Base-by-base conservation (phyloP, 2,113 vertebrate genomes). In the Paratilapia polleni region DNA sequence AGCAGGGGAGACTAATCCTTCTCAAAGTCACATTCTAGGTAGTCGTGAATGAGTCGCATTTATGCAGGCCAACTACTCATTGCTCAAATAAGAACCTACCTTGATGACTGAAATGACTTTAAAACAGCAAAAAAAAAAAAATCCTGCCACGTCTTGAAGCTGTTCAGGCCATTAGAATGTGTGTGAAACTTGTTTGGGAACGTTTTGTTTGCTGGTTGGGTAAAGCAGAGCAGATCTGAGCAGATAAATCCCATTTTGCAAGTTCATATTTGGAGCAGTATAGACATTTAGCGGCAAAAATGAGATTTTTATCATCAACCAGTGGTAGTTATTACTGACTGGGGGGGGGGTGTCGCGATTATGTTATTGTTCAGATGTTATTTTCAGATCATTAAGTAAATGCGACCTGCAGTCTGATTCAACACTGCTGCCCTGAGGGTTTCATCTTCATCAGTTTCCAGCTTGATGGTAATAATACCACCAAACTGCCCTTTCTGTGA, bases 1-100 rank as follows among this genome's bases (percentile, higher is more conserved):
- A 56, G 87, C 62, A n/a, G 84, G 77, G 84, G 76, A 81, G 82
- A 58, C 34, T 54, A 86, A 90, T 86, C 90, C 87, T 22, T 62
- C 84, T 81, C 77, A 89, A 82, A 88, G 87, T 89, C 88, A 89
- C 77, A 86, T 60, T 80, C 56, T 34, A 56, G 84, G 52, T 54
- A 5, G 81, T 84, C 77, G 74, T 56, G 60, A 81, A 66, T 36
- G 26, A 83, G 74, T 47, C 20, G 34, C 1, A 10, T 80, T 80
- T 20, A 84, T 34, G 83, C 78, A 38, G 57, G 80, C 75, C 60
- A 83, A 15, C 66, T 73, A 36, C 58, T 82, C 81, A 47, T 4
- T 54, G 83, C 70, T 77, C 75, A 60, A 81, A 78, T 66, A 64
- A 77, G 31, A 80, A 74, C 57, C 75, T 79, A 74, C n/a, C 79